These are phyloP conservation scores for Andrena dorsata DNA, from an alignment of 2,888 invertebrate genomes.

Conservation along the genomic window DNA sequence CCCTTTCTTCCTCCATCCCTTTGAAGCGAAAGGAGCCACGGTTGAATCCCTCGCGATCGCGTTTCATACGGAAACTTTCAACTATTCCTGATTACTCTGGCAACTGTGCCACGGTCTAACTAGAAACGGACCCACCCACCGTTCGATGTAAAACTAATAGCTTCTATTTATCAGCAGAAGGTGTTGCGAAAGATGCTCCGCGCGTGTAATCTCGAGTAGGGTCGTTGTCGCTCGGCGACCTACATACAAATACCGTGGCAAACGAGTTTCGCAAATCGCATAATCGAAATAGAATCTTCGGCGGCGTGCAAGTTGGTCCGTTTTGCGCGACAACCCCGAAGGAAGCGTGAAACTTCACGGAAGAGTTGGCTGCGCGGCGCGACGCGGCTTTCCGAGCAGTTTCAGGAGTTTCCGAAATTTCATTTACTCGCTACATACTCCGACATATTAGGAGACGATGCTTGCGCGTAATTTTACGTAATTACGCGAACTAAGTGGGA, in stretches of 20 bases:
- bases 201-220: slow-evolving; percentile 10
- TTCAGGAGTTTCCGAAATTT: slow-evolving; percentile 50
- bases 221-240: neutral
- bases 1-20: neutral
- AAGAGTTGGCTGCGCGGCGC: slow-evolving; percentile 36
- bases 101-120: neutral
- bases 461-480: slow-evolving; percentile 48
- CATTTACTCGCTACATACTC: slow-evolving; percentile 45
- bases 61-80: neutral
- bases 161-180: no score
- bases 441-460: slow-evolving; percentile 44
- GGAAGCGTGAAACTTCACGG: slow-evolving; percentile 19
- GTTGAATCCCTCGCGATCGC: slow-evolving; percentile 5
- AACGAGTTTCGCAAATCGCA: slow-evolving; percentile 43
- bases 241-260: neutral
- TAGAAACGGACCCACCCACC: neutral
- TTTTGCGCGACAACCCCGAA: slow-evolving; percentile 17
- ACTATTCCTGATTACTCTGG: neutral
- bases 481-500: slow-evolving; percentile 33
- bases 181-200: neutral
- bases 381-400: slow-evolving; percentile 32
- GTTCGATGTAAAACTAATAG: no score
- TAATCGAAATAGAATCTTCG: slow-evolving; percentile 52
- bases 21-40: slow-evolving; percentile 1
- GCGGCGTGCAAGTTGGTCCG: slow-evolving; percentile 24